Percentiles rank a stretch among this genome's conserved stretches.
These are phyloP conservation scores for Hylaea fasciaria DNA, from an alignment of 2,888 invertebrate genomes.

Conservation along the genomic window DNA sequence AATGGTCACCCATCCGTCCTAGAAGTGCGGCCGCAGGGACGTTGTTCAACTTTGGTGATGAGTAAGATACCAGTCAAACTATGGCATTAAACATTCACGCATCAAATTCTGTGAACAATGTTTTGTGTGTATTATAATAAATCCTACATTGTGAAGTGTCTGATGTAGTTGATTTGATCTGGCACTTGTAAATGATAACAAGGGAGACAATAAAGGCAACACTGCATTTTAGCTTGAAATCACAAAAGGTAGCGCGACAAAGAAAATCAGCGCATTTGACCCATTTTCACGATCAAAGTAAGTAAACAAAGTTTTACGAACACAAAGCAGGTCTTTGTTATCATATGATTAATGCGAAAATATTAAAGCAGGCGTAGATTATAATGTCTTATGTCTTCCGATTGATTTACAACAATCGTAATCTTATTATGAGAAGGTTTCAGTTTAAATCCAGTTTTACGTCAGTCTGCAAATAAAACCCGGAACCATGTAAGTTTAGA, in stretches of 20 bases:
- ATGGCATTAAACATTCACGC: too few species aligned
- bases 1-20: too few species aligned
- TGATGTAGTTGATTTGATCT: too few species aligned
- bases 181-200: background rate
- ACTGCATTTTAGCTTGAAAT: constrained; percentile 6
- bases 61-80: too few species aligned
- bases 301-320: constrained; percentile 25
- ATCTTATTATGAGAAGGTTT: constrained; percentile 33
- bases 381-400: constrained; percentile 32
- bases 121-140: too few species aligned
- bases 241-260: constrained; percentile 26
- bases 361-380: constrained; percentile 29
- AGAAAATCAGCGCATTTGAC: constrained; percentile 23
- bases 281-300: constrained; percentile 32
- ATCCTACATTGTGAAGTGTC: too few species aligned
- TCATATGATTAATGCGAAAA: constrained; percentile 30
- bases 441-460: constrained; percentile 33
- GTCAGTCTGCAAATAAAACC: constrained; percentile 45
- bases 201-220: constrained; percentile 2
- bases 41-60: too few species aligned
- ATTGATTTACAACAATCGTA: constrained; percentile 41
- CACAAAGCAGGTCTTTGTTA: constrained; percentile 28
- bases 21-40: too few species aligned
- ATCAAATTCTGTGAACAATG: too few species aligned
- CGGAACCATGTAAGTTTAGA: constrained; percentile 49